Evolutionary conservation across 2,797 vertebrate species (phyloP), one percentile per base, ranked within the genome.

Genomic region (Sebastes melanostomus): DNA sequence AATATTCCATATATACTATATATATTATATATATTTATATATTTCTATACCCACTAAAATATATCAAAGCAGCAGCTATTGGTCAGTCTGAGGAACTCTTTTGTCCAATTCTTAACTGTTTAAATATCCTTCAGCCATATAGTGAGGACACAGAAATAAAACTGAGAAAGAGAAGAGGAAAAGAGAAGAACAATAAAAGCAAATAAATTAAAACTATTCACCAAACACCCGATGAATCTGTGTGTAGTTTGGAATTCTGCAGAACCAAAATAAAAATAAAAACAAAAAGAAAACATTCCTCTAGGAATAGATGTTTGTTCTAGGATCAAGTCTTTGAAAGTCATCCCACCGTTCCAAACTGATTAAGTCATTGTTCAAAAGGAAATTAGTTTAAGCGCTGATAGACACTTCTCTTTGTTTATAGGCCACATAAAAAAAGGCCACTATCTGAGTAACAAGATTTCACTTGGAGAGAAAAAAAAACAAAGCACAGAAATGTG

Each of bases 21-120:
- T 94, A 95, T 93, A 85, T 93, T 84, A 83, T 92, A 77, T 92
- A 91, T 85, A 88, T 90, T 72, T 83, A 84, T 88, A 92, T 86
- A 91, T 91, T 60, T 87, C 84, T 85, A 93, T 92, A 94, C 93
- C 94, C 91, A 94, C 86, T 90, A 89, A 93, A 93, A 94, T 91
- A 95, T 73, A 95, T 95, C 95, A 96, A 97, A 96, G 96, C 97
- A 99, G 97, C 97, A 98, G 96, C 97, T 96, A 95, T 97, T 98
- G 97, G 98, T 98, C 98, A 97, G 96, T 96, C 93, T 96, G 96
- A 97, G 93, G 95, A 96, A 96, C 95, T 93, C 93, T 94, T 94
- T 92, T 91, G 90, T 95, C 94, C 88, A 87, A 95, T 91, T 86
- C 86, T 87, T 88, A 96, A 95, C 93, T 94, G 94, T 95, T 91